A percentile compares a stretch with the other conserved stretches of the same genome.
Evolutionary conservation across 2,888 invertebrate species (phyloP).

Genomic region (Lymantria monacha): DNA sequence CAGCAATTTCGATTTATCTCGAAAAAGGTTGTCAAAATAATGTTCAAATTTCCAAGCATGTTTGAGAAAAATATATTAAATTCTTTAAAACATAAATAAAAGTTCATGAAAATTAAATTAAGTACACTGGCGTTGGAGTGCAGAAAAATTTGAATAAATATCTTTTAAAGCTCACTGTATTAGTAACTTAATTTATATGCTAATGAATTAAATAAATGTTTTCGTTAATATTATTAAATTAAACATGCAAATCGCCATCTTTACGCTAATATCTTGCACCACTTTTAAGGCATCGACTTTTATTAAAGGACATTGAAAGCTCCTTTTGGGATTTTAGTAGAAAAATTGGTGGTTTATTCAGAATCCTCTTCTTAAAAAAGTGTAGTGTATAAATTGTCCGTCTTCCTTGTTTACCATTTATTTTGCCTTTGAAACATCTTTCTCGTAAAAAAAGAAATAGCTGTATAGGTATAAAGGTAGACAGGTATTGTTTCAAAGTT

Average conservation of each 20-base stretch:
- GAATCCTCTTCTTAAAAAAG: slow-evolving; percentile 26
- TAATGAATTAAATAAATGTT: not conserved
- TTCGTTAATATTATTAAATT: not conserved
- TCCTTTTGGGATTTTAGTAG: slow-evolving; percentile 16
- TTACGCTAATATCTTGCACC: not conserved
- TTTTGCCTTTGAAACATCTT: slow-evolving; percentile 12
- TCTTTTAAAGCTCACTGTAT: too few species aligned
- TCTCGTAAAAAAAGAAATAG: slow-evolving; percentile 17
- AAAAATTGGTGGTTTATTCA: slow-evolving; percentile 18
- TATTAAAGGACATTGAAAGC: slow-evolving; percentile 28
- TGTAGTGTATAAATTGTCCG: slow-evolving; percentile 24
- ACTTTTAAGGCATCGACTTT: not conserved
- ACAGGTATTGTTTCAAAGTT: slow-evolving; percentile 15
- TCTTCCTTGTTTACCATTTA: slow-evolving; percentile 19
- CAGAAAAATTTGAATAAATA: too few species aligned
- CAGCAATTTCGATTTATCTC: too few species aligned
- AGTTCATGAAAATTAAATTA: too few species aligned
- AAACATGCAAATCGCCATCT: not conserved
- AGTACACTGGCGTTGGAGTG: too few species aligned
- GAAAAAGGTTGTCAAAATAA: too few species aligned
- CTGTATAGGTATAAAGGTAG: slow-evolving; percentile 9
- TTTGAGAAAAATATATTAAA: too few species aligned
- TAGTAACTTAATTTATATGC: too few species aligned
- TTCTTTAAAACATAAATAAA: too few species aligned
- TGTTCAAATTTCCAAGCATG: too few species aligned